Base-by-base conservation (phyloP, 2,888 invertebrate species). In the Rhodophaea formosa region DNA sequence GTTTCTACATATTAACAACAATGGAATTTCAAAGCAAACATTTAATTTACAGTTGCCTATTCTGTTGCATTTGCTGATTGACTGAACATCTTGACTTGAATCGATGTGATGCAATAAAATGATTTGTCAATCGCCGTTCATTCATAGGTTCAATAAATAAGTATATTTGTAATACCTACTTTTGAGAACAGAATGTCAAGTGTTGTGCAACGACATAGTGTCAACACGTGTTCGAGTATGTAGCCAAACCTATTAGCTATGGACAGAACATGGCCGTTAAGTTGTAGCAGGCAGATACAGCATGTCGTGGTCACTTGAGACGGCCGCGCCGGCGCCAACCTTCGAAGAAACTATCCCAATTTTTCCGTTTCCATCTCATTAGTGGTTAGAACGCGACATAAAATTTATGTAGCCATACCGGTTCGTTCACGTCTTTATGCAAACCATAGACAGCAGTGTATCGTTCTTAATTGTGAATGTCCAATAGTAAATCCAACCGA, bases 351-450 rank as follows among this genome's bases (percentile, higher is more conserved):
- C 72, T 70, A 78, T 77, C 78, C 72, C 74, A 78, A 74, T 77
- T 79, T 80, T 80, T 79, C 71, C 71, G 71, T 73, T 74, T 78
- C 70, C 75, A 78, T 76, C 72, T 74, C 74, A 78, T 75, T 76
- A 79, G 76, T 73, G 70, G 74, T 67, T 71, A 69, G 70, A 72
- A 71, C 75, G 69, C 71, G 68, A 76, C 70, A 72, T 77, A 72
- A 77, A 75, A 77, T 75, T 69, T 74, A 75, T 75, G 72, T 68
- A 70, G 74, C 39, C n/a, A n/a, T 39, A 75, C 76, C 71, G 70
- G 72, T 79, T 78, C 78, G 74, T 75, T 70, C 71, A 77, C 75
- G 70, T 75, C 77, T 80, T 77, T 82, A 82, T 81, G 80, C 81
- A 80, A 81, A 80, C 74, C 73, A 74, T 70, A 71, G 70, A 68